Conservation (phyloP, 2,113 vertebrate species). For the Anarhynchus alexandrinus region DNA sequence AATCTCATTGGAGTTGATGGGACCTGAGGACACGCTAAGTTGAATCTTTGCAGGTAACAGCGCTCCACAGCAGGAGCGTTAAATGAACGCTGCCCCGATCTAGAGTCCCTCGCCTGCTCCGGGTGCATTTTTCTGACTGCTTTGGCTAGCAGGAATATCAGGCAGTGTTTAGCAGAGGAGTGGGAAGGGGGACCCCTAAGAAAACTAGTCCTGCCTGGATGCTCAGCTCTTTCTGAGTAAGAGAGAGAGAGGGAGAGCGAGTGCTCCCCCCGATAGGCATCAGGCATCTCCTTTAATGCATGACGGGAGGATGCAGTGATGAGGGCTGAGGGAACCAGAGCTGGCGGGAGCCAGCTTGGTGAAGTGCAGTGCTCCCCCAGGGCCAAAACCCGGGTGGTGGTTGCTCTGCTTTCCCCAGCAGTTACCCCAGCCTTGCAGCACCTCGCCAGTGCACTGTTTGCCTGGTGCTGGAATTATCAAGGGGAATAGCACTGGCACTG, state of each 20-base stretch:
- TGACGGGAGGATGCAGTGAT: not conserved
- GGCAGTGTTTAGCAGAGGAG: not conserved
- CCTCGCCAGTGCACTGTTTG: not conserved
- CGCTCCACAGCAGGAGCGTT: fast-evolving
- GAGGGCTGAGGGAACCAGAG: not conserved
- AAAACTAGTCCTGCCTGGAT: not conserved
- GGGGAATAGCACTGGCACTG: not conserved
- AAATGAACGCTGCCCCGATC: not conserved
- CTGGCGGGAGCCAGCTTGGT: not conserved
- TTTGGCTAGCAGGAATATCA: not conserved
- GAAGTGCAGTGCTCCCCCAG: not conserved
- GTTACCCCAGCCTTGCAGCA: not conserved
- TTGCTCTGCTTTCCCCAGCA: not conserved
- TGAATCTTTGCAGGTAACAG: not conserved
- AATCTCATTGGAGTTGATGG: not conserved
- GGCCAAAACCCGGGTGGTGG: not conserved
- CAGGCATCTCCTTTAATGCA: not conserved
- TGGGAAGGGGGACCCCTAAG: not conserved
- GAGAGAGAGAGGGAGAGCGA: not conserved
- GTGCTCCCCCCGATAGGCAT: not conserved
- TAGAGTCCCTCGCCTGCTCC: fast-evolving
- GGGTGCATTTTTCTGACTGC: not conserved
- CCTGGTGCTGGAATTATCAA: not conserved
- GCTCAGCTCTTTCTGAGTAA: not conserved
- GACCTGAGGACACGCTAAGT: not conserved